Percentiles rank a stretch among this genome's conserved stretches.
phyloP scores from a whole-genome alignment of 2,888 invertebrate genomes.

The Odontocolon sp. region DNA sequence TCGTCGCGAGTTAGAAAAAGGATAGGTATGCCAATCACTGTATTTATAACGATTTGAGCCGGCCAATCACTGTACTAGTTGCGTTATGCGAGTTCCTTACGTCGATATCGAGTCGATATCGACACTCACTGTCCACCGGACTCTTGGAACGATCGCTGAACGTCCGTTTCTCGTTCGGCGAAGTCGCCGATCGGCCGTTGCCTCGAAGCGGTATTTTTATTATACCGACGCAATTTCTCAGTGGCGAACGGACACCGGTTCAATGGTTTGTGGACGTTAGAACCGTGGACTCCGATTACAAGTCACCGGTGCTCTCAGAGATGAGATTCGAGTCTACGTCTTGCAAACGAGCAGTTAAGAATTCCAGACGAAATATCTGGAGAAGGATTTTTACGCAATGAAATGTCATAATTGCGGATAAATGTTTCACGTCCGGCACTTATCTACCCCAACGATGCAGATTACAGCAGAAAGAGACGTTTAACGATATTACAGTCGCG shows the following conservation, averaged over 20 bases:
- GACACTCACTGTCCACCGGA: conserved; percentile 51
- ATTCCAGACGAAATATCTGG: conserved; percentile 49
- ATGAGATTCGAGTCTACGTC: conserved; percentile 6
- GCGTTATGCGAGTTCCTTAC: conserved; percentile 51
- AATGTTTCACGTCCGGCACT: conserved; percentile 57
- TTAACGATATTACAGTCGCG: conserved; percentile 14
- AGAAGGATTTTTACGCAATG: conserved; percentile 56
- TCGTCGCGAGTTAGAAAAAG: too few relatives aligned
- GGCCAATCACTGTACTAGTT: conserved; percentile 41
- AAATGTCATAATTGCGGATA: conserved; percentile 61
- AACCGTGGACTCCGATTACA: not conserved
- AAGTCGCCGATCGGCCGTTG: conserved; percentile 1
- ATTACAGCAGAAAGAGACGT: conserved; percentile 31
- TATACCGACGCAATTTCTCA: conserved; percentile 52
- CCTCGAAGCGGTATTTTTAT: conserved; percentile 54
- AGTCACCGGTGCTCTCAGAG: conserved; percentile 1
- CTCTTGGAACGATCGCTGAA: conserved; percentile 28
- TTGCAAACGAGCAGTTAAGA: conserved; percentile 28
- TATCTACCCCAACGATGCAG: conserved; percentile 44
- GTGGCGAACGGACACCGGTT: conserved; percentile 10
- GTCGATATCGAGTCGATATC: conserved; percentile 23
- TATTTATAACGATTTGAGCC: too few relatives aligned
- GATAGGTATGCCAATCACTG: too few relatives aligned
- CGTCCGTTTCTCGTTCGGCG: conserved; percentile 45
- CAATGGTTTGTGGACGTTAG: conserved; percentile 28